Percentiles rank a stretch among this genome's conserved stretches.
Conservation (phyloP, 2,888 invertebrate species). For the Lepidochitona cinerea region DNA sequence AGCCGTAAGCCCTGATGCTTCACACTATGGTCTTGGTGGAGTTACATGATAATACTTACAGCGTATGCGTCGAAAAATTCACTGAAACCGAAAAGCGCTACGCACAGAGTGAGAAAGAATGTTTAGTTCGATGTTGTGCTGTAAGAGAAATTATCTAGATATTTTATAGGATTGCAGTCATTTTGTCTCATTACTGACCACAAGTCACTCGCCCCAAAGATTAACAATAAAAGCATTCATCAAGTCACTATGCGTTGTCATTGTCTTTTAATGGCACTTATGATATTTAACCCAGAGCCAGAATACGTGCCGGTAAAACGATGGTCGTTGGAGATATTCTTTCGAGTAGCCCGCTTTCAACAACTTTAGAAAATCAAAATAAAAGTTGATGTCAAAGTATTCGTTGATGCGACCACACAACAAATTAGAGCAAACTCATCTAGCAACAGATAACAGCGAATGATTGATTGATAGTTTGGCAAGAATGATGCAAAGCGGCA, state of each 20-base stretch:
- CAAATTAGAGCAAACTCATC: neutral
- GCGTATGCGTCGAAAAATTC: slow-evolving; percentile 37
- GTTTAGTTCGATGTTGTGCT: slow-evolving; percentile 34
- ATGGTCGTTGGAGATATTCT: neutral
- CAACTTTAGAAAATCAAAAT: neutral
- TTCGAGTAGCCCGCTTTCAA: neutral
- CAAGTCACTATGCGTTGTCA: slow-evolving; percentile 19
- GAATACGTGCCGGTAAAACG: slow-evolving; percentile 1
- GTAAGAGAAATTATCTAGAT: slow-evolving; percentile 32
- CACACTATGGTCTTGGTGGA: slow-evolving; percentile 39
- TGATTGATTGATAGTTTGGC: too few species aligned
- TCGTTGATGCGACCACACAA: neutral
- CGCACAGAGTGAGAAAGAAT: slow-evolving; percentile 14
- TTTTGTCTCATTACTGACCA: slow-evolving; percentile 24
- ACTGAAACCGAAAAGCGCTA: slow-evolving; percentile 30
- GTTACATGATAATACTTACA: slow-evolving; percentile 35
- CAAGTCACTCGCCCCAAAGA: slow-evolving; percentile 26
- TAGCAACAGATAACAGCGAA: neutral
- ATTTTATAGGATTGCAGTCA: slow-evolving; percentile 13
- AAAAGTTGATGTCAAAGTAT: neutral
- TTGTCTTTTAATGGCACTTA: slow-evolving; percentile 21
- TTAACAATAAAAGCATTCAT: slow-evolving; percentile 14
- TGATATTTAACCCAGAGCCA: slow-evolving; percentile 12
- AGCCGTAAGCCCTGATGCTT: slow-evolving; percentile 40
- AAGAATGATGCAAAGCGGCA: too few species aligned